Percentiles rank a stretch among this genome's conserved stretches.
phyloP scores from a whole-genome alignment of 2,113 vertebrate species.

The Hymenochirus boettgeri region DNA sequence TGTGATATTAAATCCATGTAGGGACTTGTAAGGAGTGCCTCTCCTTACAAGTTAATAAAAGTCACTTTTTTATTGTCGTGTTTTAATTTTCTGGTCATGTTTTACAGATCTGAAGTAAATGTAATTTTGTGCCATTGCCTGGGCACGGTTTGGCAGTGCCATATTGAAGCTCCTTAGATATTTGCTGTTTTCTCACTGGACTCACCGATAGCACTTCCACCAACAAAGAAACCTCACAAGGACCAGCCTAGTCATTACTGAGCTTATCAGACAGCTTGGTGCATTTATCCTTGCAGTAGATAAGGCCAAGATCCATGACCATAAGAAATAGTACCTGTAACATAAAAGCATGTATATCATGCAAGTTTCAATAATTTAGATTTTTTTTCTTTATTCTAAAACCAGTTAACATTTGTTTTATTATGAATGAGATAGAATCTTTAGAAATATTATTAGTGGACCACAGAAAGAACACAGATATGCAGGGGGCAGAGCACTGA shows the following conservation, averaged over 20 bases:
- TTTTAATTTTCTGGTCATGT: neutral
- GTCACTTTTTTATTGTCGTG: too few relatives aligned
- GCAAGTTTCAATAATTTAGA: neutral
- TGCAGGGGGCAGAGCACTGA: constrained; percentile 20
- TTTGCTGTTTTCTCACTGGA: constrained; percentile 19
- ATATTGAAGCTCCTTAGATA: constrained; percentile 25
- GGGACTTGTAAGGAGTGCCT: too few relatives aligned
- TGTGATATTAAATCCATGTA: too few relatives aligned
- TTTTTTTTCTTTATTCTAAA: too few relatives aligned
- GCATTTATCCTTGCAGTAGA: too few relatives aligned
- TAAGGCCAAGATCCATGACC: too few relatives aligned
- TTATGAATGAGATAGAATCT: neutral
- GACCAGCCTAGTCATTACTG: neutral
- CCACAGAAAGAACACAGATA: constrained; percentile 23
- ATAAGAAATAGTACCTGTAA: too few relatives aligned
- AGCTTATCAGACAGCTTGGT: neutral
- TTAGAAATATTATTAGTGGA: neutral
- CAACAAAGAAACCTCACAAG: neutral
- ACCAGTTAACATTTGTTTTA: neutral
- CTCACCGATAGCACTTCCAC: neutral
- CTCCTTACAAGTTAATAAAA: too few relatives aligned
- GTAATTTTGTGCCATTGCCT: constrained; percentile 2
- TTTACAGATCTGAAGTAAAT: neutral
- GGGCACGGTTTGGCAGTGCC: neutral
- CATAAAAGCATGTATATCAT: neutral